phyloP scores from a whole-genome alignment of 1,140 invertebrate genomes.

The Cepaea nemoralis region DNA sequence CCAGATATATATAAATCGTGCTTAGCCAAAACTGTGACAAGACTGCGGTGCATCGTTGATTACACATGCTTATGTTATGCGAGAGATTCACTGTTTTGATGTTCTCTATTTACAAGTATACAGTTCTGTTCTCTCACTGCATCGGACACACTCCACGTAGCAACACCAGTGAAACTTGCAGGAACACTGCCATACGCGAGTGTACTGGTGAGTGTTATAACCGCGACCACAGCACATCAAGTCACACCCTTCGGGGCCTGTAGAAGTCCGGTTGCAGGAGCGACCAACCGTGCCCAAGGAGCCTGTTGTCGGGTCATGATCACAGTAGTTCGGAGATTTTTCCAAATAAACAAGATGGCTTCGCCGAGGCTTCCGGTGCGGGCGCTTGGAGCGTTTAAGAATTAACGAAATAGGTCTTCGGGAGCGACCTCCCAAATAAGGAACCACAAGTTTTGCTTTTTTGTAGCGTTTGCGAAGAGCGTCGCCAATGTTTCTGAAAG shows the following conservation, averaged over 20 bases:
- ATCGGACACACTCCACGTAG: slow-evolving; percentile 73
- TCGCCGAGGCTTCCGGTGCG: slow-evolving; percentile 64
- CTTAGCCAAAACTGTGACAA: no score
- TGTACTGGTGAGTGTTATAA: slow-evolving; percentile 73
- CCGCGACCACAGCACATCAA: slow-evolving; percentile 76
- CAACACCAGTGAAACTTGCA: slow-evolving; percentile 75
- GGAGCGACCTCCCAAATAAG: slow-evolving; percentile 59
- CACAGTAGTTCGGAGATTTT: slow-evolving; percentile 93
- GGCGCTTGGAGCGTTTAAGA: slow-evolving; percentile 79
- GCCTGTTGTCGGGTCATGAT: slow-evolving; percentile 77
- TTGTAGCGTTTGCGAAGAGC: slow-evolving; percentile 85
- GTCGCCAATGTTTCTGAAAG: slow-evolving; percentile 87
- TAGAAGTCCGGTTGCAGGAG: slow-evolving; percentile 72
- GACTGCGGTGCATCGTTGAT: no score
- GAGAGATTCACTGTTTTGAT: no score
- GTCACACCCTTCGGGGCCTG: slow-evolving; percentile 72
- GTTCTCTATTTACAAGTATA: slow-evolving; percentile 70
- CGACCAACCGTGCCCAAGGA: slow-evolving; percentile 71
- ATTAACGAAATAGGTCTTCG: slow-evolving; percentile 65
- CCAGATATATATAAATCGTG: no score
- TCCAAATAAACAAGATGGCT: slow-evolving; percentile 91
- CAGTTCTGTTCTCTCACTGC: slow-evolving; percentile 70
- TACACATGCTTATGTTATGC: no score
- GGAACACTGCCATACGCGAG: slow-evolving; percentile 71
- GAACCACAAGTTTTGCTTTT: slow-evolving; percentile 82